Conservation (phyloP, 2,888 invertebrate species). For the Arrhopalites spinosus region DNA sequence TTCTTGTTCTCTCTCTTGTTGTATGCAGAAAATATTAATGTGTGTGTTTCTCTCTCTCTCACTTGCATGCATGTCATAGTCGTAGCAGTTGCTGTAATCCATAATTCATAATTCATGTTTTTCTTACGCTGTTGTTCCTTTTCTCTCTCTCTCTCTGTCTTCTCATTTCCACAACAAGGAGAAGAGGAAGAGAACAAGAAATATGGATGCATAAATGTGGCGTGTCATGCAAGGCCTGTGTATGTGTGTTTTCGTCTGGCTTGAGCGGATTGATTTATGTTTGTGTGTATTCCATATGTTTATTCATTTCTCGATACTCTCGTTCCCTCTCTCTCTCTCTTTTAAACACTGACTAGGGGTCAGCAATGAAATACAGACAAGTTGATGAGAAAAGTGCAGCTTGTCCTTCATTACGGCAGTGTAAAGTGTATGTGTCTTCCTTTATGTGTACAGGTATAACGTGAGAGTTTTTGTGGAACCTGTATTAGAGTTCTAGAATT, state of each 20-base stretch:
- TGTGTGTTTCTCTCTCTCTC: no score
- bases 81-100: not conserved
- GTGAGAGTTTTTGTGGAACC: not conserved
- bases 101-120: constrained; percentile 26
- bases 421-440: not conserved
- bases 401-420: not conserved
- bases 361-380: not conserved
- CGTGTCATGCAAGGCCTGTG: constrained; percentile 13
- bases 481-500: not conserved
- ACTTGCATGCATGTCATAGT: no score
- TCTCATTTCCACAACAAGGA: not conserved
- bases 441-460: not conserved
- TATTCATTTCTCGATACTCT: constrained; percentile 25
- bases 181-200: not conserved
- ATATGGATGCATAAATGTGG: constrained; percentile 21
- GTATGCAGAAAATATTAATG: not conserved
- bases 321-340: not conserved
- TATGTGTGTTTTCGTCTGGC: constrained; percentile 27
- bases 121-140: not conserved
- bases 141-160: not conserved
- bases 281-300: constrained; percentile 35
- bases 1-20: constrained; percentile 1
- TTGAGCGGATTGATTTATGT: constrained; percentile 34
- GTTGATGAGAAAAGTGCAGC: constrained; percentile 7
- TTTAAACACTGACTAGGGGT: constrained; percentile 3